phyloP scores from a whole-genome alignment of 1,140 invertebrate genomes.

The Euglossa dilemma region DNA sequence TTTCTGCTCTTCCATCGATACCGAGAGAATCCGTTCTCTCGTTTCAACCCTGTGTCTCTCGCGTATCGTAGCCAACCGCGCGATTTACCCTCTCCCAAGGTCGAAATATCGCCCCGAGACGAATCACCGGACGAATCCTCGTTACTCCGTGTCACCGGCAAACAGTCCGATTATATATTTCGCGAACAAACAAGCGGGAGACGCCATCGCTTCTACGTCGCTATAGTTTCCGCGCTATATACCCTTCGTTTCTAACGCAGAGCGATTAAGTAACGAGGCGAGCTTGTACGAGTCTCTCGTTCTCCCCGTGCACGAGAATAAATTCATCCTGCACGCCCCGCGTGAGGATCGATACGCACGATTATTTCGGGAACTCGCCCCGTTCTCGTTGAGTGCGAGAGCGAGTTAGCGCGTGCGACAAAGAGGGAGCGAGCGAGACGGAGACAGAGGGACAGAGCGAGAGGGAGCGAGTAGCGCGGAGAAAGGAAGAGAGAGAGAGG shows the following conservation, averaged over 20 bases:
- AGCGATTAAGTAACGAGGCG: constrained; percentile 68
- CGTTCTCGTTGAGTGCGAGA: constrained; percentile 53
- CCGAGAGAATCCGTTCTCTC: no score
- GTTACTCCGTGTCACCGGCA: constrained; percentile 17
- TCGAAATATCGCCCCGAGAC: background rate
- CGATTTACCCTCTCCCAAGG: background rate
- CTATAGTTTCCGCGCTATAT: constrained; percentile 47
- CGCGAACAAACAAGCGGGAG: constrained; percentile 8
- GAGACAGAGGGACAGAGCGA: background rate
- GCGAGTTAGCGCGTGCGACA: constrained; percentile 47
- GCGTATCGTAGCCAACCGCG: background rate
- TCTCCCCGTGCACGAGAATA: constrained; percentile 69
- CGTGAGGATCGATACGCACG: constrained; percentile 71
- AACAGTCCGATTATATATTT: background rate
- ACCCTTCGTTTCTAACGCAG: constrained; percentile 62
- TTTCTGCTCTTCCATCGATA: no score
- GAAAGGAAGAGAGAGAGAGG: background rate
- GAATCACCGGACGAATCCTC: background rate
- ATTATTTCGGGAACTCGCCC: constrained; percentile 73
- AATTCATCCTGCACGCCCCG: constrained; percentile 68
- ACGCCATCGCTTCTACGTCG: constrained; percentile 21
- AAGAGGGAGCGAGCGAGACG: background rate
- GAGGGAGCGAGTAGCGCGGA: background rate
- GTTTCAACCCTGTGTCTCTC: background rate
- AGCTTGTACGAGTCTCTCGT: constrained; percentile 49